Base-by-base conservation (phyloP, 23 tunicate genomes). In the Styela clava region DNA sequence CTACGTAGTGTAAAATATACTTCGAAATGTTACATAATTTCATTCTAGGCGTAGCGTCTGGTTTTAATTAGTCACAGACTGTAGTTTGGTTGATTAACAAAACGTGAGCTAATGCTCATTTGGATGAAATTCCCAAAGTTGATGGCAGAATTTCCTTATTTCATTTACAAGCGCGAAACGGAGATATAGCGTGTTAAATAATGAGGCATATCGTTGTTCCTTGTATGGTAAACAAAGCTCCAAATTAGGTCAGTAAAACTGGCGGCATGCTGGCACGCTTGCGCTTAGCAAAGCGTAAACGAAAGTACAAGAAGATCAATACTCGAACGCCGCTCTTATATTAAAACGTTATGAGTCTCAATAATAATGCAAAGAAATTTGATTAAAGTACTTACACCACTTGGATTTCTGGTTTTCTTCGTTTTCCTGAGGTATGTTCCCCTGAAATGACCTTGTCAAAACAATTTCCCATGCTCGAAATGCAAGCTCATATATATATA, bases 341-440 rank as follows among this genome's bases (percentile, higher is more conserved):
- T n/a, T n/a, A n/a, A n/a, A n/a, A n/a, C n/a, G n/a, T n/a, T n/a
- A n/a, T n/a, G n/a, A n/a, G n/a, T n/a, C n/a, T n/a, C n/a, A n/a
- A n/a, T n/a, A n/a, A n/a, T n/a, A n/a, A n/a, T n/a, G n/a, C n/a
- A n/a, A n/a, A n/a, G n/a, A n/a, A n/a, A n/a, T n/a, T n/a, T n/a
- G n/a, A n/a, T n/a, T n/a, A n/a, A n/a, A n/a, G n/a, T 44, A 67
- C 71, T 67, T 67, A 67, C 71, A 67, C 31, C 12, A 67, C 31
- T 24, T 67, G 71, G 19, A 67, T 67, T 22, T 67, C 71, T 25
- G 71, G 71, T 29, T 67, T 67, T 67, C 2, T 29, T 67, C 31
- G 30, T 29, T 67, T 67, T 29, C 22, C 2, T 12, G 71, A 67
- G 9, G 56, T 44, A 12, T 44, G 56, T 12, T 22, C 71, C 0